Percentiles rank a stretch among this genome's conserved stretches.
phyloP scores from a whole-genome alignment of 2,888 invertebrate species.

The Drosophila falleni region DNA sequence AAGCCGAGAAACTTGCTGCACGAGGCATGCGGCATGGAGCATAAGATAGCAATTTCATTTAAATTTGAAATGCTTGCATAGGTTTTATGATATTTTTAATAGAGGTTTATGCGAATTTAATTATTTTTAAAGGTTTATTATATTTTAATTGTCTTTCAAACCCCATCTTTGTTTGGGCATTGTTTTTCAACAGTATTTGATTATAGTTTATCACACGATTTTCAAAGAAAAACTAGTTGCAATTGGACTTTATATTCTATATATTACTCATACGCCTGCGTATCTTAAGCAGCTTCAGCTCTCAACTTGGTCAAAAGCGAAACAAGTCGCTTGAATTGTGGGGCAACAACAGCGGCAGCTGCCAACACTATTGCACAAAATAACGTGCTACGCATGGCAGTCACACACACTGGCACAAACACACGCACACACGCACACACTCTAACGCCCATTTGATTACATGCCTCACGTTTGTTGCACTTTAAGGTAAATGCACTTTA shows the following conservation, averaged over 20 bases:
- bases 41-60: conserved; percentile 43
- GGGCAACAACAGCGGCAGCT: conserved; percentile 5
- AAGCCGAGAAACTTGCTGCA: conserved; percentile 1
- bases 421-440: conserved; percentile 20
- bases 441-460: conserved; percentile 54
- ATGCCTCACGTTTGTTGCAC: conserved; percentile 57
- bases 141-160: conserved; percentile 15
- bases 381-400: conserved; percentile 75
- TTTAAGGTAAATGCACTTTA: conserved; percentile 81
- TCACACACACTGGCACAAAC: conserved; percentile 31
- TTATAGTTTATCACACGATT: conserved; percentile 7
- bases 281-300: conserved; percentile 2
- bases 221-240: not conserved
- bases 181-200: not conserved
- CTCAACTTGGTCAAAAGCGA: conserved; percentile 58
- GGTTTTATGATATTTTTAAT: conserved; percentile 36
- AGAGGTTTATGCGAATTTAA: conserved; percentile 41
- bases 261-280: conserved; percentile 63
- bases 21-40: conserved; percentile 5
- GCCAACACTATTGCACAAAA: conserved; percentile 63
- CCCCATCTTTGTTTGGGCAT: not conserved
- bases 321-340: conserved; percentile 55
- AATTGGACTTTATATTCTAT: conserved; percentile 1
- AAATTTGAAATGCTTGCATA: conserved; percentile 19
- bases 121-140: conserved; percentile 28